Conservation (phyloP, 2,797 vertebrate genomes). For the Gambelia wislizenii region DNA sequence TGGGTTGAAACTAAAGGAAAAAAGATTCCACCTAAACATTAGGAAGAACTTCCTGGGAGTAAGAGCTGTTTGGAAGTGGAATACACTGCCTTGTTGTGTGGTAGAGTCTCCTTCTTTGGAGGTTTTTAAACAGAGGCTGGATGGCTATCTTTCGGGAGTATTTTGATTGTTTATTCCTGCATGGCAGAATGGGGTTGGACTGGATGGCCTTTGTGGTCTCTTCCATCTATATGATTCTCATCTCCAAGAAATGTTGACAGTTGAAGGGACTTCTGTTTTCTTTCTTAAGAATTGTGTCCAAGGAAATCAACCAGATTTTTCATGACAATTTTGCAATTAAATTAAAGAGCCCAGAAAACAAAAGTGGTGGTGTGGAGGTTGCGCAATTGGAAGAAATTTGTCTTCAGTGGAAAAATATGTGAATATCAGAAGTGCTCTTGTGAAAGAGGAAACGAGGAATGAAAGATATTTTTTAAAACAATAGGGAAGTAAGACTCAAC, state of each 20-base stretch:
- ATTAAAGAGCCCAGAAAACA: neutral
- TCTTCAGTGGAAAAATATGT: neutral
- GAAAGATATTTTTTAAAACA: neutral
- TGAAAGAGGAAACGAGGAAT: slow-evolving; percentile 28
- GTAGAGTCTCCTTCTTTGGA: no score
- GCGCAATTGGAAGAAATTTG: neutral
- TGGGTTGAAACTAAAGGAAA: no score
- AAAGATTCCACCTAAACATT: no score
- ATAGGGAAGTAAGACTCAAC: neutral
- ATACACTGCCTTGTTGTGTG: no score
- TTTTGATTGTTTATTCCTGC: neutral
- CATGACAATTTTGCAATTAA: neutral
- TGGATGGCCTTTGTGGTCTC: neutral
- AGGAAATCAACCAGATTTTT: neutral
- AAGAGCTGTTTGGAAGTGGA: no score
- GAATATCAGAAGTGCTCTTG: neutral
- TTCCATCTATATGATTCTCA: neutral
- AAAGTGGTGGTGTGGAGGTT: no score
- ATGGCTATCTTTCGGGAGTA: no score
- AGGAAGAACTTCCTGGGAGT: no score
- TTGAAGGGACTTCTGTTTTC: neutral
- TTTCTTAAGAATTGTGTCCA: neutral
- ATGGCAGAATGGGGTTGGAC: neutral
- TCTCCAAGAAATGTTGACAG: neutral
- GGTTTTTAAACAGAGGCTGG: neutral